Evolutionary conservation across 2,888 invertebrate genomes (phyloP).

Genomic region (Apeira syringaria): DNA sequence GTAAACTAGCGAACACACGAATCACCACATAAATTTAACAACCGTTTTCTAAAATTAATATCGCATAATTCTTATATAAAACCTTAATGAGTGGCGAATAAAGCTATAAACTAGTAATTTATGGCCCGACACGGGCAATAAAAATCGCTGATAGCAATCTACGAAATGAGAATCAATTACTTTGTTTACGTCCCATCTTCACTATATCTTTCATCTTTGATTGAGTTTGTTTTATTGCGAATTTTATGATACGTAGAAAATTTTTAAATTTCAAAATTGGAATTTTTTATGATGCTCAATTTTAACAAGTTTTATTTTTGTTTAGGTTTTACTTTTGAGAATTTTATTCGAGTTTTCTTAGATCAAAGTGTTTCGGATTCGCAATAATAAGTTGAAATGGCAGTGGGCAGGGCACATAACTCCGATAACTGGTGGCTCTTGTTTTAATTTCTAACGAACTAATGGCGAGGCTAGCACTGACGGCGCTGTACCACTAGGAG

Average conservation of each 20-base stretch:
- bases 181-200: slow-evolving; percentile 52
- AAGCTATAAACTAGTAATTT: slow-evolving; percentile 72
- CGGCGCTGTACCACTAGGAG: too few species aligned
- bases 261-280: neutral
- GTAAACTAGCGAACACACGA: slow-evolving; percentile 46
- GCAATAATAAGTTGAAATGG: too few species aligned
- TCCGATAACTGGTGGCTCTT: too few species aligned
- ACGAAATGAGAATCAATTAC: slow-evolving; percentile 59
- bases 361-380: slow-evolving; percentile 25
- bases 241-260: slow-evolving; percentile 29
- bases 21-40: slow-evolving; percentile 59
- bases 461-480: too few species aligned
- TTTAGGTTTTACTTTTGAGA: too few species aligned
- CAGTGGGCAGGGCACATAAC: too few species aligned
- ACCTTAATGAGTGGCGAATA: slow-evolving; percentile 78
- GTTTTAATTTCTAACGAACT: too few species aligned
- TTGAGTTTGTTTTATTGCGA: slow-evolving; percentile 38
- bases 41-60: slow-evolving; percentile 77
- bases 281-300: neutral
- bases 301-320: slow-evolving; percentile 2
- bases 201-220: slow-evolving; percentile 30
- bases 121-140: slow-evolving; percentile 51
- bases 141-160: slow-evolving; percentile 55
- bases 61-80: slow-evolving; percentile 74
- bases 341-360: too few species aligned